Evolutionary conservation across 2,888 invertebrate species (phyloP).

Genomic region (Polydrusus pterygomalis): DNA sequence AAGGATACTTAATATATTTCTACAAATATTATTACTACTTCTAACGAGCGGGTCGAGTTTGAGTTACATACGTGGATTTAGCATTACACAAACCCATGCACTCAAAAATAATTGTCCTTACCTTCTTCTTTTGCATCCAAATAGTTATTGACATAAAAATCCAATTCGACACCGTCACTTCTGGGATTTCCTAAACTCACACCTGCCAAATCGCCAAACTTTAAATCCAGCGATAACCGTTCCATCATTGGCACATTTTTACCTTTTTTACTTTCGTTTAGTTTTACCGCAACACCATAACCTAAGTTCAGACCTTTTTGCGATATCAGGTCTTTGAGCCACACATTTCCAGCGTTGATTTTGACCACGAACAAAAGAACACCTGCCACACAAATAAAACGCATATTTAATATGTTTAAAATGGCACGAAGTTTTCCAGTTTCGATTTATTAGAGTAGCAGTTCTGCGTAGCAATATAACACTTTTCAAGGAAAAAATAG

Average conservation of each 20-base stretch:
- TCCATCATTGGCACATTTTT: constrained; percentile 71
- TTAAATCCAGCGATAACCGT: constrained; percentile 75
- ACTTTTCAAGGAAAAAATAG: background rate
- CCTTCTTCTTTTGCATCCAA: constrained; percentile 61
- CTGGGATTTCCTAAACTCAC: constrained; percentile 74
- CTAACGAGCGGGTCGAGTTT: no score
- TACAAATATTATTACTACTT: no score
- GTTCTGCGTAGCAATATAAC: background rate
- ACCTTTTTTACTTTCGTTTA: constrained; percentile 61
- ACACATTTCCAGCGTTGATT: constrained; percentile 55
- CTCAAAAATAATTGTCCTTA: constrained; percentile 35
- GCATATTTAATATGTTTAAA: constrained; percentile 49
- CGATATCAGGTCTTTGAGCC: constrained; percentile 63
- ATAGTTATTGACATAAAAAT: constrained; percentile 57
- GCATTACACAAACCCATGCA: no score
- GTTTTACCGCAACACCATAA: constrained; percentile 62
- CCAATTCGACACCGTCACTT: constrained; percentile 71
- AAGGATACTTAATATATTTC: no score
- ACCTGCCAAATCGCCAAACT: constrained; percentile 74
- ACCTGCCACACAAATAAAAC: constrained; percentile 59
- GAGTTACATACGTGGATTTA: no score
- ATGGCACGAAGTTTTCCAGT: background rate
- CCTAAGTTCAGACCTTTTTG: constrained; percentile 64
- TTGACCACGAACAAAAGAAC: constrained; percentile 48
- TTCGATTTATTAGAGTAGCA: background rate